Conservation (phyloP, 2,113 vertebrate genomes). For the Hoplias malabaricus region DNA sequence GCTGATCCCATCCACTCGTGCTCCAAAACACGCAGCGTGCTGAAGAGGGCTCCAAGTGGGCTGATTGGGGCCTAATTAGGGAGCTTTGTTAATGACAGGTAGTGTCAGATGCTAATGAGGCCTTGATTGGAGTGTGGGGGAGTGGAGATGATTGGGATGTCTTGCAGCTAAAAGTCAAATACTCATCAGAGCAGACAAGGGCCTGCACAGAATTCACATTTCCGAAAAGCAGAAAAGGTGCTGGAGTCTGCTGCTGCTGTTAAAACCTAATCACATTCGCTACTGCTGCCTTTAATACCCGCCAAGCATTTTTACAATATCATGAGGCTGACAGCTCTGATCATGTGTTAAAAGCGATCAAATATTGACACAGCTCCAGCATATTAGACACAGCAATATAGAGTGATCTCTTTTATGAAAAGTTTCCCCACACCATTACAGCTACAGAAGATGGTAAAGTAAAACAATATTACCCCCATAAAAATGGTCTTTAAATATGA, state of each 20-base stretch:
- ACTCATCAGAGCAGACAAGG: conserved; percentile 55
- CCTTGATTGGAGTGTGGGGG: conserved; percentile 60
- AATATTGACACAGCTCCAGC: conserved; percentile 5
- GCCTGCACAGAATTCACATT: conserved; percentile 40
- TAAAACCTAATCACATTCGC: conserved; percentile 25
- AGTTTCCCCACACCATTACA: neutral
- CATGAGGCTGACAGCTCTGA: neutral
- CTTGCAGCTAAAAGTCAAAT: conserved; percentile 59
- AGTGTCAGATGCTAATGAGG: conserved; percentile 62
- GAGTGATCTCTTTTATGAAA: conserved; percentile 10
- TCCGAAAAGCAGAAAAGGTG: conserved; percentile 16
- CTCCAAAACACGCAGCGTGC: conserved; percentile 48
- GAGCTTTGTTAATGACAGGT: conserved; percentile 60
- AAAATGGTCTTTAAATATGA: neutral
- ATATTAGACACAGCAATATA: neutral
- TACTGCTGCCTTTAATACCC: conserved; percentile 15
- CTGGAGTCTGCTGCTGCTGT: conserved; percentile 7
- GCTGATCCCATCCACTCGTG: conserved; percentile 45
- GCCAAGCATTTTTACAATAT: conserved; percentile 8
- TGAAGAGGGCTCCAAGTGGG: conserved; percentile 54
- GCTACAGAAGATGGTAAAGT: neutral
- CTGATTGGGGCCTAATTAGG: conserved; percentile 65
- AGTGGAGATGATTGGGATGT: conserved; percentile 56
- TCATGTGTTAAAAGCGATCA: neutral
- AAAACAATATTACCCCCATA: neutral